These are phyloP conservation scores for Oncorhynchus nerka DNA, from an alignment of 2,113 vertebrate genomes.

Conservation along the genomic window DNA sequence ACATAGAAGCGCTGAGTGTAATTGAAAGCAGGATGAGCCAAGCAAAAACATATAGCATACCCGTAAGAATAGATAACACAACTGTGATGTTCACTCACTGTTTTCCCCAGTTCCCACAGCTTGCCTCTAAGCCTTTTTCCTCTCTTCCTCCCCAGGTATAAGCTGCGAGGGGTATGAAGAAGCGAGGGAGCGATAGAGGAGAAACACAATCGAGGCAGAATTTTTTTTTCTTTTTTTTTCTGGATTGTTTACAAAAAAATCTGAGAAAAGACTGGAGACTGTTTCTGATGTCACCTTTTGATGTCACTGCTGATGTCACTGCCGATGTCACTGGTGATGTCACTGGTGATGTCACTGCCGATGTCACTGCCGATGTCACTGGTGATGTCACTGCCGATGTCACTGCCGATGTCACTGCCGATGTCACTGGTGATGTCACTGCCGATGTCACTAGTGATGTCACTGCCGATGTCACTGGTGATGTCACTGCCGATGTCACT, in stretches of 20 bases:
- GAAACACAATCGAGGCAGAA: conserved; percentile 73
- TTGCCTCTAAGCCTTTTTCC: background rate
- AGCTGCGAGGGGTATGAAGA: conserved; percentile 50
- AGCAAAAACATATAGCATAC: background rate
- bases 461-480: too few relatives aligned
- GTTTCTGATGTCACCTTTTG: conserved; percentile 72
- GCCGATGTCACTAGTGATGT: conserved; percentile 72
- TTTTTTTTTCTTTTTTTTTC: conserved; percentile 58
- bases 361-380: conserved; percentile 60
- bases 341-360: too few relatives aligned
- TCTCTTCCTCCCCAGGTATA: conserved; percentile 66
- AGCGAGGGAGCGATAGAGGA: conserved; percentile 11
- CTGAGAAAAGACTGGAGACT: conserved; percentile 79
- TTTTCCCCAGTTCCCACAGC: background rate
- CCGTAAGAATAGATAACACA: conserved; percentile 5
- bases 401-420: too few relatives aligned
- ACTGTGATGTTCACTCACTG: background rate
- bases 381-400: too few relatives aligned
- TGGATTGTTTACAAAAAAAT: conserved; percentile 93
- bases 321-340: too few relatives aligned
- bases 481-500: too few relatives aligned
- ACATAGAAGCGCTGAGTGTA: conserved; percentile 28
- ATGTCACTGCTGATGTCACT: conserved; percentile 40
- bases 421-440: conserved; percentile 51
- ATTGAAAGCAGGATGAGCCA: conserved; percentile 30